Conservation (phyloP, 2,888 invertebrate genomes). For the Steromphala cineraria region DNA sequence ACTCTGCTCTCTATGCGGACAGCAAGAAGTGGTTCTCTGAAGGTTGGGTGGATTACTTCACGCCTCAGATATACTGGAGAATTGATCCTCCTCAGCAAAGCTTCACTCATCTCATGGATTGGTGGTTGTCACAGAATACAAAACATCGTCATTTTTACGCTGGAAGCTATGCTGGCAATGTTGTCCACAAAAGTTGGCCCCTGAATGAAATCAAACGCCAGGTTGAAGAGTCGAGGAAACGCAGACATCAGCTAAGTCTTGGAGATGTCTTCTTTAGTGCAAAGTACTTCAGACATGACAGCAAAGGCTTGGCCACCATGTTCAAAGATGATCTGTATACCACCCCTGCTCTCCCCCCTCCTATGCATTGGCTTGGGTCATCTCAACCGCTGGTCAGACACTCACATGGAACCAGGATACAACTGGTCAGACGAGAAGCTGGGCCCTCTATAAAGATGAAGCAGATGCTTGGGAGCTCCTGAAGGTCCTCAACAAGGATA, state of each 20-base stretch:
- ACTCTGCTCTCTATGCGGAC: slow-evolving; percentile 64
- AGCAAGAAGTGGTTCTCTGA: slow-evolving; percentile 63
- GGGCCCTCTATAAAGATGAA: slow-evolving; percentile 50
- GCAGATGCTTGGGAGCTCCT: slow-evolving; percentile 45
- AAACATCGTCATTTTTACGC: slow-evolving; percentile 59
- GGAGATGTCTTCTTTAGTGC: slow-evolving; percentile 67
- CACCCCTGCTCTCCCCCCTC: slow-evolving; percentile 50
- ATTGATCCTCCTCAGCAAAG: slow-evolving; percentile 69
- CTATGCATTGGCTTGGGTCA: slow-evolving; percentile 56
- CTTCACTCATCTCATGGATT: slow-evolving; percentile 65
- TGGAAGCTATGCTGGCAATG: slow-evolving; percentile 55
- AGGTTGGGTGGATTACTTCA: slow-evolving; percentile 69
- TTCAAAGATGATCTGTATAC: slow-evolving; percentile 50
- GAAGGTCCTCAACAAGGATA: slow-evolving; percentile 31
- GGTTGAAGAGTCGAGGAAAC: slow-evolving; percentile 51
- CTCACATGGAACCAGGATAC: slow-evolving; percentile 46
- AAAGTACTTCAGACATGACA: slow-evolving; percentile 54
- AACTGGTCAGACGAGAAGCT: slow-evolving; percentile 38
- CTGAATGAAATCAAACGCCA: slow-evolving; percentile 53
- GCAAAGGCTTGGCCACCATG: slow-evolving; percentile 46
- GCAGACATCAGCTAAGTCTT: slow-evolving; percentile 38
- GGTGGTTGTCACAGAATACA: slow-evolving; percentile 67
- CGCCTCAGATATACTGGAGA: slow-evolving; percentile 71
- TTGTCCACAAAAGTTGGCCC: slow-evolving; percentile 52
- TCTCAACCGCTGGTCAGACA: slow-evolving; percentile 27